Base-by-base conservation (phyloP, 2,888 invertebrate species). In the Drosophila kanekoi region DNA sequence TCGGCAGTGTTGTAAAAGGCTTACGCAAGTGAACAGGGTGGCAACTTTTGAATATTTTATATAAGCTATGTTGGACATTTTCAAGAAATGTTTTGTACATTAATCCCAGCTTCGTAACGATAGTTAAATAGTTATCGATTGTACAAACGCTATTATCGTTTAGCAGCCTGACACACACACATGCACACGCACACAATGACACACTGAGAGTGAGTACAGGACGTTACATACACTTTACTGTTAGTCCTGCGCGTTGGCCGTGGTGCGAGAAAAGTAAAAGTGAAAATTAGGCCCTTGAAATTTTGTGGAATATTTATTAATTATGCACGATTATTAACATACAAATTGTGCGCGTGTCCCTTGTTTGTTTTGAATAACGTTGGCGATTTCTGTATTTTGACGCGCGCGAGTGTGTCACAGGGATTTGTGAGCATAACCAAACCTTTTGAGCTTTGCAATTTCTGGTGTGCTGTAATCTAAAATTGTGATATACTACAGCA, bases 251-350 rank as follows among this genome's bases (percentile, higher is more conserved):
- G 74, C 77, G 86, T 74, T 61, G 74, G 48, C 48, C 56, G 49
- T 48, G 70, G 49, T 61, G 59, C 35, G 38, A 71, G 66, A 88
- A 83, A 83, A 83, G 83, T 88, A 88, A 83, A 83, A 83, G 89
- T 87, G 84, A 83, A 83, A 75, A 84, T 72, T 78, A 63, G 57
- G 84, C 75, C 84, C 87, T 84, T 88, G 73, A 78, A 88, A 70
- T 68, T 72, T 66, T 23, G 65, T 60, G 20, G 23, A 74, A 63
- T 63, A 51, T 68, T 80, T 63, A 87, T 87, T 62, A 76, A 87
- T 88, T 77, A 87, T 83, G 77, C 72, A 75, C 73, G 70, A 81
- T 66, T 74, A 60, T 66, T 61, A 72, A 64, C 51, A 67, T 41
- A 38, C 23, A 44, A 58, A 20, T 44, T 35, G 52, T 47, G 59